phyloP scores from a whole-genome alignment of 2,113 vertebrate species.

The Erythrolamprus reginae region DNA sequence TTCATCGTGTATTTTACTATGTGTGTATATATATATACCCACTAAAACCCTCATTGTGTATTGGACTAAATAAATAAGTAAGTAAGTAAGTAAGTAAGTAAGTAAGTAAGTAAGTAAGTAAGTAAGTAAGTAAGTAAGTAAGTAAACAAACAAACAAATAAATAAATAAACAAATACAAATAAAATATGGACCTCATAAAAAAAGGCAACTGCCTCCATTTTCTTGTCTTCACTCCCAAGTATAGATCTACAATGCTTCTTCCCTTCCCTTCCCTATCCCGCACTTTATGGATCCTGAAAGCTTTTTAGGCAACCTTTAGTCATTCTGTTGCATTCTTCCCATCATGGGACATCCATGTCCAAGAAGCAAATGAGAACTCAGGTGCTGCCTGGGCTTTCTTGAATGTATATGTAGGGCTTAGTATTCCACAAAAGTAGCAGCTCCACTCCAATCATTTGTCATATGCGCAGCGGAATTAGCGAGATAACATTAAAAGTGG shows the following conservation, averaged over 20 bases:
- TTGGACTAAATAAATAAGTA: no score
- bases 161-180: no score
- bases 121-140: no score
- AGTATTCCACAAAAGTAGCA: neutral
- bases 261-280: neutral
- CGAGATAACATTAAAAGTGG: neutral
- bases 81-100: no score
- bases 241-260: neutral
- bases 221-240: neutral
- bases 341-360: neutral
- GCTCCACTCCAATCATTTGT: neutral
- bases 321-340: neutral
- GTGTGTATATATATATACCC: no score
- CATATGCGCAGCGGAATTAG: neutral
- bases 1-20: no score
- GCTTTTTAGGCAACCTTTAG: neutral
- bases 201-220: neutral
- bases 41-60: no score
- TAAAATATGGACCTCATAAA: neutral
- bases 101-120: no score
- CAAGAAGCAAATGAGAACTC: neutral
- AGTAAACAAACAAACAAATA: no score
- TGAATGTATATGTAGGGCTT: neutral
- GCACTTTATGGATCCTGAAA: neutral
- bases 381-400: neutral